Base-by-base conservation (phyloP, 2,888 invertebrate genomes). In the Apocheima hispidaria region DNA sequence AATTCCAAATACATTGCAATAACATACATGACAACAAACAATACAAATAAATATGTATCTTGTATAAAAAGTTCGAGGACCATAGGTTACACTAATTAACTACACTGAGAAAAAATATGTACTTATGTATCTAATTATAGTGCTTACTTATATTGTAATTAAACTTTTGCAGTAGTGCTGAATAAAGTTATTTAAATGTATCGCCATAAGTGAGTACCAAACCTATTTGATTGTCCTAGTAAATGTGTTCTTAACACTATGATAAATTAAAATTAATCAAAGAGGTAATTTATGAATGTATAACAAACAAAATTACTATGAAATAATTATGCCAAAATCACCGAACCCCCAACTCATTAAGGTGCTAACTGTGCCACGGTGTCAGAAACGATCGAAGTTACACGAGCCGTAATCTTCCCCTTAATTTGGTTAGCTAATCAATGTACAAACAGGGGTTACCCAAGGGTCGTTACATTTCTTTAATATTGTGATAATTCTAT, bases 361-460 rank as follows among this genome's bases (percentile, higher is more conserved):
- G 59, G 52, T 16, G 59, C 18, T 35, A 52, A 48, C 63, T 73
- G 60, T 68, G 76, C 63, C 63, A 74, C 62, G 52, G 63, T 72
- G 74, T 60, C 72, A 67, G 67, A 67, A 66, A 63, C 52, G 53
- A 51, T 66, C 70, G 57, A 67, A 52, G 48, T 72, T 72, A 65
- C 65, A 69, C 66, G 35, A 28, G n/a, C 20, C 64, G 57, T 63
- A 51, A 44, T 55, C 61, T 52, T 68, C 77, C 81, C 77, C 75
- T 74, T 77, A 79, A 76, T 79, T 77, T 70, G 70, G 59, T 71
- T 54, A 52, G 55, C 65, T 73, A 73, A 82, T 79, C 77, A 74
- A 72, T 72, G 69, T 51, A 65, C 60, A 68, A 66, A 60, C 55
- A 40, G 36, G 56, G 64, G 63, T 40, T n/a, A 20, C 12, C 6